Conservation (phyloP, 1,140 invertebrate species). For the Ptiloglossa arizonensis region DNA sequence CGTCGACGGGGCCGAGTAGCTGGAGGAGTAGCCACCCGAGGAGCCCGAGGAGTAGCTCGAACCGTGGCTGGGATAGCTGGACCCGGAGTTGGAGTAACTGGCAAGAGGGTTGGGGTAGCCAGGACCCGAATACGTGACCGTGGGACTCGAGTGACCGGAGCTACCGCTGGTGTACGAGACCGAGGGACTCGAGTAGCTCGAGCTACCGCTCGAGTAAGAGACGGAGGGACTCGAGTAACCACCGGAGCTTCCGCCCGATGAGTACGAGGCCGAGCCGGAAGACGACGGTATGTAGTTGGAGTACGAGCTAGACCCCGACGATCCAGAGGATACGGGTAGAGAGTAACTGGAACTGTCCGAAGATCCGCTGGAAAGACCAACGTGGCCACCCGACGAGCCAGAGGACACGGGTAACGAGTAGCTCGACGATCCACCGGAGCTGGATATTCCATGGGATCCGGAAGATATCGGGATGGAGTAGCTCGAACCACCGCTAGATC, state of each 20-base stretch:
- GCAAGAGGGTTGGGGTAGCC: background rate
- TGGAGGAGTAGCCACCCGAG: slow-evolving; percentile 23
- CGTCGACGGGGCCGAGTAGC: slow-evolving; percentile 52
- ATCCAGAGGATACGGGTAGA: slow-evolving; percentile 66
- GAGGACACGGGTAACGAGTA: slow-evolving; percentile 44
- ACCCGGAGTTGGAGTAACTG: slow-evolving; percentile 46
- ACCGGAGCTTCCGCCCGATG: slow-evolving; percentile 63
- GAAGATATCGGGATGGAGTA: slow-evolving; percentile 41
- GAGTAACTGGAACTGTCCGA: slow-evolving; percentile 71
- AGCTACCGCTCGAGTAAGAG: slow-evolving; percentile 55
- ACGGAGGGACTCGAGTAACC: slow-evolving; percentile 50
- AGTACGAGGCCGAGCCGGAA: slow-evolving; percentile 45
- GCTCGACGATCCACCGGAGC: slow-evolving; percentile 33
- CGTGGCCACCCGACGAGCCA: slow-evolving; percentile 54
- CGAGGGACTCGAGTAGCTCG: slow-evolving; percentile 44
- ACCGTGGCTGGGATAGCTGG: slow-evolving; percentile 27
- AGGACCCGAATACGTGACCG: background rate
- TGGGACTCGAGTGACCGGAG: slow-evolving; percentile 51
- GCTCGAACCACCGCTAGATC: slow-evolving; percentile 29
- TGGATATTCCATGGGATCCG: slow-evolving; percentile 51
- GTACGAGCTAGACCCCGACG: slow-evolving; percentile 51
- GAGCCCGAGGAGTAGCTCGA: slow-evolving; percentile 51
- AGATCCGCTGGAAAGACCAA: slow-evolving; percentile 65
- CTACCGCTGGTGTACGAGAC: slow-evolving; percentile 55
- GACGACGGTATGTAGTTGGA: slow-evolving; percentile 68